Evolutionary conservation across 2,888 invertebrate genomes (phyloP).

Genomic region (Lithophane leautieri): DNA sequence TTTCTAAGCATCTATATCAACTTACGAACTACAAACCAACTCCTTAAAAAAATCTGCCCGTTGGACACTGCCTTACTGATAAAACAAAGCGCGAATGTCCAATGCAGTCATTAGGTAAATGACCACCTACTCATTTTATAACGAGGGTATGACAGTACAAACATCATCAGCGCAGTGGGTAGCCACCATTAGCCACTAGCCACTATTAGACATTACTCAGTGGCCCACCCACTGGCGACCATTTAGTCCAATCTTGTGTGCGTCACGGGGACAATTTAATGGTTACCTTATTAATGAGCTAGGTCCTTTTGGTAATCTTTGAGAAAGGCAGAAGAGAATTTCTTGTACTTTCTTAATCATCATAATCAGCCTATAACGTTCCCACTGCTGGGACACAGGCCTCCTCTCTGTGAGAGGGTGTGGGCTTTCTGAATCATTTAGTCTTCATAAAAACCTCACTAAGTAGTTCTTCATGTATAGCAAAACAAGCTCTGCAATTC

Average conservation of each 20-base stretch:
- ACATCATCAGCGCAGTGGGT: conserved; percentile 45
- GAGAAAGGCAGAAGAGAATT: neutral
- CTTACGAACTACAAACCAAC: neutral
- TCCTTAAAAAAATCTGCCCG: neutral
- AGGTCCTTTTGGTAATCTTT: neutral
- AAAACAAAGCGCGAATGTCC: conserved; percentile 5
- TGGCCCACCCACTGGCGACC: conserved; percentile 61
- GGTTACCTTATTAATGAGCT: conserved; percentile 33
- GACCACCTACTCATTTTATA: conserved; percentile 53
- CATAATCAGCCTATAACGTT: no score
- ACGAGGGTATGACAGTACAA: conserved; percentile 59
- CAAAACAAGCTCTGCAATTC: neutral
- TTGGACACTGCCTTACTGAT: no score
- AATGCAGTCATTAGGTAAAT: conserved; percentile 39
- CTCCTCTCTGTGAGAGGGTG: no score
- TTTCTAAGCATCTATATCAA: neutral
- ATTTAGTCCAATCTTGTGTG: conserved; percentile 71
- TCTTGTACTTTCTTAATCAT: neutral
- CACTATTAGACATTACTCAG: conserved; percentile 54
- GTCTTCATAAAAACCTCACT: neutral
- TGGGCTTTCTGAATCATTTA: neutral
- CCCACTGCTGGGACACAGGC: no score
- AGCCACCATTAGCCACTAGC: conserved; percentile 38
- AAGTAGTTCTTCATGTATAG: neutral
- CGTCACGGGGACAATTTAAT: conserved; percentile 66